Conservation (phyloP, 2,888 invertebrate species). For the Trichopoda pennipes region DNA sequence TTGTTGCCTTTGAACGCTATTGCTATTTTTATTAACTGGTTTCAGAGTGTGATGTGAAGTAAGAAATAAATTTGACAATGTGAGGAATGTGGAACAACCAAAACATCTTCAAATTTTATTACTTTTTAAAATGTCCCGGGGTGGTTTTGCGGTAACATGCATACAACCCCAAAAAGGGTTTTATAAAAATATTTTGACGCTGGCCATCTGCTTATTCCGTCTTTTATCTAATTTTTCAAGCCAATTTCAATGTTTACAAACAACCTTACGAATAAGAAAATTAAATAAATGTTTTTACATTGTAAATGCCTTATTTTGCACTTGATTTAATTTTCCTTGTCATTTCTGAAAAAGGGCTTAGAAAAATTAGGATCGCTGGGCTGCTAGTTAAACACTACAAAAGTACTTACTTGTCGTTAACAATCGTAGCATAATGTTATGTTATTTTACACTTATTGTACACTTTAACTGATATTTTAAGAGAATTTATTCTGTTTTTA, state of each 20-base stretch:
- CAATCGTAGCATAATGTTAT: neutral
- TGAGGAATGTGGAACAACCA: conserved; percentile 8
- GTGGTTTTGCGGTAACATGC: conserved; percentile 54
- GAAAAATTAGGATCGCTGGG: conserved; percentile 10
- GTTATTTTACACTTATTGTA: too few relatives aligned
- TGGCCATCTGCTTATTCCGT: conserved; percentile 54
- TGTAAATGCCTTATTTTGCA: conserved; percentile 79
- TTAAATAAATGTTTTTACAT: conserved; percentile 75
- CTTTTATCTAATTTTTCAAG: conserved; percentile 42
- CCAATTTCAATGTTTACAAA: conserved; percentile 59
- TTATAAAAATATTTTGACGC: conserved; percentile 43
- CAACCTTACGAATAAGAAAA: conserved; percentile 60
- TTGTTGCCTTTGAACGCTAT: conserved; percentile 22
- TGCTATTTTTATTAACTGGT: conserved; percentile 36
- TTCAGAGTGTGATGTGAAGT: neutral
- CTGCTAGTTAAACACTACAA: neutral
- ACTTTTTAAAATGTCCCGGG: conserved; percentile 50
- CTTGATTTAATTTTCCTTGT: conserved; percentile 71
- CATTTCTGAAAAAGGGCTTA: conserved; percentile 19
- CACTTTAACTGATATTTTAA: too few relatives aligned
- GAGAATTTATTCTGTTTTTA: too few relatives aligned
- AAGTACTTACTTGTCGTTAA: conserved; percentile 14
- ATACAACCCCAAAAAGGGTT: conserved; percentile 49
- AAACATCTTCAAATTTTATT: conserved; percentile 58
- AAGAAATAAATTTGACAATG: conserved; percentile 23